These are phyloP conservation scores for Serranus cabrilla DNA, from an alignment of 2,797 vertebrate genomes.

Conservation along the genomic window DNA sequence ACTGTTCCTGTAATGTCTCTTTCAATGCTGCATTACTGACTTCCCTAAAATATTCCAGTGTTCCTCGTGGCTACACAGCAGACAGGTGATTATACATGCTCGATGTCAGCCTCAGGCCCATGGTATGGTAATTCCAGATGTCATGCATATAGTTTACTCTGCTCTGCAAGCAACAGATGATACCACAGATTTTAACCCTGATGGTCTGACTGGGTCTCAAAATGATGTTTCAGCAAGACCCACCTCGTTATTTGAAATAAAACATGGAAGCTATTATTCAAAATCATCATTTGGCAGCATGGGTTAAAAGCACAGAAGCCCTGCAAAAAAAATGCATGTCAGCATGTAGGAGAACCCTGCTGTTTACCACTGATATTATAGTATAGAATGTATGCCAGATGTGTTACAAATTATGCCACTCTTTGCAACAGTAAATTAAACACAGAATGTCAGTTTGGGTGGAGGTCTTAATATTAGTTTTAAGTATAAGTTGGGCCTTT, in stretches of 20 bases:
- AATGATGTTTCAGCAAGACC: conserved; percentile 12
- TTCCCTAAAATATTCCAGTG: conserved; percentile 42
- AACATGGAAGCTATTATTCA: background rate
- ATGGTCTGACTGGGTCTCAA: conserved; percentile 16
- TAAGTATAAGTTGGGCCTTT: too few relatives aligned
- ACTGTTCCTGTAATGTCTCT: conserved; percentile 3
- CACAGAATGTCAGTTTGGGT: too few relatives aligned
- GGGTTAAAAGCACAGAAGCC: background rate
- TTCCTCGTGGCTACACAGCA: conserved; percentile 43
- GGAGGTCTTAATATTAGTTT: too few relatives aligned
- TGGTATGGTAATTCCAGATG: conserved; percentile 44
- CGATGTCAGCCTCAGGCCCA: conserved; percentile 42
- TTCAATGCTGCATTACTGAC: conserved; percentile 18
- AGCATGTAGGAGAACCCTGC: too few relatives aligned
- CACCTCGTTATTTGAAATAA: conserved; percentile 10
- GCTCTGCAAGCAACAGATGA: conserved; percentile 40
- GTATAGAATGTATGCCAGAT: too few relatives aligned
- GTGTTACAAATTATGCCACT: too few relatives aligned
- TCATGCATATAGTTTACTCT: conserved; percentile 41
- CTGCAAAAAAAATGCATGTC: too few relatives aligned
- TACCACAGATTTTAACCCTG: conserved; percentile 17
- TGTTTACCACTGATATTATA: too few relatives aligned
- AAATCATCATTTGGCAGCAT: background rate
- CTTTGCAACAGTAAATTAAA: too few relatives aligned
- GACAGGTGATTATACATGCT: conserved; percentile 58